A percentile compares a stretch with the other conserved stretches of the same genome.
These are phyloP conservation scores for Protosalanx chinensis DNA, from an alignment of 2,797 vertebrate species.

Conservation along the genomic window DNA sequence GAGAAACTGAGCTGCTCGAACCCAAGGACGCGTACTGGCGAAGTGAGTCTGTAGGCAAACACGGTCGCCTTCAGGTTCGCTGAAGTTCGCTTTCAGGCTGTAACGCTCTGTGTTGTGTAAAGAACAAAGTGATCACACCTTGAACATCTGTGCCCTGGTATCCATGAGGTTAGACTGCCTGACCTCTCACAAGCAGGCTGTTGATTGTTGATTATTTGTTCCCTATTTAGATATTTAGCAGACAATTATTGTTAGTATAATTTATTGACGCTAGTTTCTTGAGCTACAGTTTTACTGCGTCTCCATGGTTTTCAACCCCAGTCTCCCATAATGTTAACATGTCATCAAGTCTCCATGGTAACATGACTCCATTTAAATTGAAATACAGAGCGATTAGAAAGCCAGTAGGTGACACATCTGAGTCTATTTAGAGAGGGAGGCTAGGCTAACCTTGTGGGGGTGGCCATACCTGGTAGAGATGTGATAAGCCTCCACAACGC, in stretches of 20 bases:
- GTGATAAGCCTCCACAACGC: neutral
- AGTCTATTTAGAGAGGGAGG: conserved; percentile 52
- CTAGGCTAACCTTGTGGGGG: conserved; percentile 2
- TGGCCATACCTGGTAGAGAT: neutral
- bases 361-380: conserved; percentile 45
- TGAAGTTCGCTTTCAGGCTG: neutral
- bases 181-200: too few species aligned
- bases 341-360: conserved; percentile 55
- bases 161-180: too few species aligned
- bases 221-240: too few species aligned
- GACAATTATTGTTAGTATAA: too few species aligned
- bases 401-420: conserved; percentile 45
- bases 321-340: too few species aligned
- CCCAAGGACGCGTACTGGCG: neutral
- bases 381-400: conserved; percentile 42
- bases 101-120: neutral
- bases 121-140: too few species aligned
- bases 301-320: too few species aligned
- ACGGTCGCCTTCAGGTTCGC: too few species aligned
- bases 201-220: too few species aligned
- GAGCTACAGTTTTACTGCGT: too few species aligned
- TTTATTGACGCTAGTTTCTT: too few species aligned
- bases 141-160: too few species aligned
- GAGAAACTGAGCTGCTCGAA: neutral
- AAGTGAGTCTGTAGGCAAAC: neutral